Conservation (phyloP, 1,140 invertebrate genomes). For the Bombus impatiens region DNA sequence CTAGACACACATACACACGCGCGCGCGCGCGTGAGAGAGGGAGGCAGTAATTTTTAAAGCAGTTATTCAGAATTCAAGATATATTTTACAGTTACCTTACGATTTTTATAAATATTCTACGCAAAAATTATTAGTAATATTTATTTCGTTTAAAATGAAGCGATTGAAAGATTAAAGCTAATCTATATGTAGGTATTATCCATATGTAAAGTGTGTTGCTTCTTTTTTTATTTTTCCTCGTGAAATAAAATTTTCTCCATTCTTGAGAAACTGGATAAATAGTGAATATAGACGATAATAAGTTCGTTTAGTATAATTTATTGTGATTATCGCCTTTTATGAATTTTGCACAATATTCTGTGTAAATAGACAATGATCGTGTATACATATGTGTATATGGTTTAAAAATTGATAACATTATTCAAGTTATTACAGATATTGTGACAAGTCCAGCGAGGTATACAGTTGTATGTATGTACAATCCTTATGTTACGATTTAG, state of each 20-base stretch:
- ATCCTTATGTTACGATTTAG: slow-evolving; percentile 10
- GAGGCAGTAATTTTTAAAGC: not conserved
- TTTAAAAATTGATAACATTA: not conserved
- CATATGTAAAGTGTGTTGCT: slow-evolving; percentile 1
- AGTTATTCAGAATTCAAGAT: not conserved
- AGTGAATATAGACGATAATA: slow-evolving; percentile 27
- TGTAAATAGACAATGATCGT: not conserved
- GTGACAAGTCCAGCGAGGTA: slow-evolving; percentile 7
- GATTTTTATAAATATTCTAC: slow-evolving; percentile 52
- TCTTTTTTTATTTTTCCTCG: not conserved
- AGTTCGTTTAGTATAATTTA: slow-evolving; percentile 61
- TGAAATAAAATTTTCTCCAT: slow-evolving; percentile 22
- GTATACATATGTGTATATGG: not conserved
- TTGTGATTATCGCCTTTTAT: slow-evolving; percentile 32
- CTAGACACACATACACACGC: not conserved
- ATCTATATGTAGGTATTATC: not conserved
- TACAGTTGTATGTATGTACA: not conserved
- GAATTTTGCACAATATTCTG: slow-evolving; percentile 15
- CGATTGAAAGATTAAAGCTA: slow-evolving; percentile 17
- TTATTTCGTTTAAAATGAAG: slow-evolving; percentile 51
- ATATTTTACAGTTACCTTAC: slow-evolving; percentile 11
- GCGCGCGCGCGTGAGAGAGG: rapidly evolving
- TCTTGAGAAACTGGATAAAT: not conserved
- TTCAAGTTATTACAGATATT: slow-evolving; percentile 1
- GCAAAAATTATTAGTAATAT: slow-evolving; percentile 45